A percentile compares a stretch with the other conserved stretches of the same genome.
Evolutionary conservation across 1,140 invertebrate genomes (phyloP).

Genomic region (Oncopodura yosiiana): DNA sequence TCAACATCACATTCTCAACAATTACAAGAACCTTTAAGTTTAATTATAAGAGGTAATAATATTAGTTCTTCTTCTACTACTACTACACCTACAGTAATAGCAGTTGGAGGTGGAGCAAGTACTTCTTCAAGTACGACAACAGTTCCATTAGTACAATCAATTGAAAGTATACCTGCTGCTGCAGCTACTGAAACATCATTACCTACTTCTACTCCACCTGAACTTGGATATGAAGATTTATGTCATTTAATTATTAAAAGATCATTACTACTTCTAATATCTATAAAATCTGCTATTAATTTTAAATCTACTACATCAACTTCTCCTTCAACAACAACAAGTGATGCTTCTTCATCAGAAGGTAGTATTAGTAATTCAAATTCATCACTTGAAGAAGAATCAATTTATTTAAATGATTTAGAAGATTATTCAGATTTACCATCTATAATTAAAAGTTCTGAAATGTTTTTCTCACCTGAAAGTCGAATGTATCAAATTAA

Average conservation of each 20-base stretch:
- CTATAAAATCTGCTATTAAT: conserved; percentile 9
- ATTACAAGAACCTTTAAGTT: too few species aligned
- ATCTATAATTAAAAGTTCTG: conserved; percentile 16
- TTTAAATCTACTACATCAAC: neutral
- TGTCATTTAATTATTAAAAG: conserved; percentile 15
- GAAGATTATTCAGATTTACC: conserved; percentile 18
- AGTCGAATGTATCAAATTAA: neutral
- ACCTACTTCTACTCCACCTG: neutral
- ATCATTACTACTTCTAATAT: conserved; percentile 18
- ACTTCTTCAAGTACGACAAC: neutral
- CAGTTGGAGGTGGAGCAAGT: neutral
- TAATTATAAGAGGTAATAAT: too few species aligned
- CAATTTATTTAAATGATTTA: conserved; percentile 2
- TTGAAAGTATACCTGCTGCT: neutral
- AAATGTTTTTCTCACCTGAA: conserved; percentile 19
- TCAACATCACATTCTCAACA: too few species aligned
- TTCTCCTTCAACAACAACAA: too few species aligned
- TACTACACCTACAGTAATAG: neutral
- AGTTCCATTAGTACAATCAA: too few species aligned
- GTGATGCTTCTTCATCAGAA: neutral
- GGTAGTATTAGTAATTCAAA: conserved; percentile 3
- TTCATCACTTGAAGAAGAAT: neutral
- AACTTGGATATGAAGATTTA: conserved; percentile 19
- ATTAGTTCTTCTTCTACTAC: neutral
- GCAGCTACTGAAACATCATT: neutral